Conservation (phyloP, 2,797 vertebrate genomes). For the Anableps anableps region DNA sequence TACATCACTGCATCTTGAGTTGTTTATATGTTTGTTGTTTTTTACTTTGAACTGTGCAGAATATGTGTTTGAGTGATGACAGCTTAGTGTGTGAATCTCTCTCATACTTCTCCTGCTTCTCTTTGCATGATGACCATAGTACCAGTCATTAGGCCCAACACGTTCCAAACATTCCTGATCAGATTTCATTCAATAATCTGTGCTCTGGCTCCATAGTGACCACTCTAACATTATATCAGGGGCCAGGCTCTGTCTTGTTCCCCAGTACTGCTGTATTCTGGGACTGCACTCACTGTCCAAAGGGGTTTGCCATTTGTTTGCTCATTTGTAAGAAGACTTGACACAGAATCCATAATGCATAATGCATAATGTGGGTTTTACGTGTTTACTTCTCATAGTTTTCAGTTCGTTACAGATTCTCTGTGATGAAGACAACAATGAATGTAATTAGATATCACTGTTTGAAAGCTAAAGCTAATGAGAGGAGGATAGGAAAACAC, state of each 20-base stretch:
- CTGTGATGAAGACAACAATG: not conserved
- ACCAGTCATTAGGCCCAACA: not conserved
- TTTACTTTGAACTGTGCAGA: not conserved
- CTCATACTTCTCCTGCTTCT: not conserved
- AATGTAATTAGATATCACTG: not conserved
- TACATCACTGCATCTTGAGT: not conserved
- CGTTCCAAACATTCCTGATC: not conserved
- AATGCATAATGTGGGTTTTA: constrained; percentile 6
- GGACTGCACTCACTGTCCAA: constrained; percentile 11
- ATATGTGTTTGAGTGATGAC: not conserved
- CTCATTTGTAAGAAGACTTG: constrained; percentile 32
- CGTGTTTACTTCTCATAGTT: constrained; percentile 9
- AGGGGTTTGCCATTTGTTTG: constrained; percentile 27
- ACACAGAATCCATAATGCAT: constrained; percentile 32
- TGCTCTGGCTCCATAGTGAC: not conserved
- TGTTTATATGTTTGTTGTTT: not conserved
- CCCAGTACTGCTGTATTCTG: not conserved
- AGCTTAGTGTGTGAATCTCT: not conserved
- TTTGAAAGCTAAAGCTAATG: constrained; percentile 1
- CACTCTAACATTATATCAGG: not conserved
- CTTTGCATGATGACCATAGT: not conserved
- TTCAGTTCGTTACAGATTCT: not conserved
- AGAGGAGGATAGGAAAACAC: not conserved
- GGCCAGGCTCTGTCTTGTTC: not conserved
- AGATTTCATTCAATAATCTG: not conserved